Evolutionary conservation across 2,797 vertebrate species (phyloP).

Genomic region (Jordanella pulchra): DNA sequence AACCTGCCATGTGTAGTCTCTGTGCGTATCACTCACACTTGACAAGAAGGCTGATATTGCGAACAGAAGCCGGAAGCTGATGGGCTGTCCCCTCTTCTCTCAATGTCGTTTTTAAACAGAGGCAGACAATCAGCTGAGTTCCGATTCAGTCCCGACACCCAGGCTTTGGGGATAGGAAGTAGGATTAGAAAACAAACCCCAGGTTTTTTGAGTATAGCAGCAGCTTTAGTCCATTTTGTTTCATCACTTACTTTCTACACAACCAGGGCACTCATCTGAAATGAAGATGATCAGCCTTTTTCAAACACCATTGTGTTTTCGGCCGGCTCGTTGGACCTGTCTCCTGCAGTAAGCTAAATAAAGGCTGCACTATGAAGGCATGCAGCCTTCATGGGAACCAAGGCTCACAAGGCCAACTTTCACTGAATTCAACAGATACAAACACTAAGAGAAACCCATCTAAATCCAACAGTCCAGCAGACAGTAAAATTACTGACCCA

Average conservation of each 20-base stretch:
- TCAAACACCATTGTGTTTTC: conserved; percentile 65
- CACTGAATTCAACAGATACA: conserved; percentile 15
- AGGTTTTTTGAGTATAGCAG: conserved; percentile 66
- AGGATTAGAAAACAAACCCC: conserved; percentile 76
- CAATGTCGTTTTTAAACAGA: conserved; percentile 25
- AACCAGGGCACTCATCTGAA: conserved; percentile 73
- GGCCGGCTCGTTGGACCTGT: conserved; percentile 31
- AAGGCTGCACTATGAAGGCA: conserved; percentile 29
- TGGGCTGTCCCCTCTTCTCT: conserved; percentile 8
- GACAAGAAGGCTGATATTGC: conserved; percentile 29
- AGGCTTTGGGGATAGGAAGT: conserved; percentile 77
- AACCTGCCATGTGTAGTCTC: conserved; percentile 20
- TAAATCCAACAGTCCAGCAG: conserved; percentile 3
- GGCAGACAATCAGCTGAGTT: conserved; percentile 33
- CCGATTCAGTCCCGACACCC: conserved; percentile 65
- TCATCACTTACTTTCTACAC: conserved; percentile 67
- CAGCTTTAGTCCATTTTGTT: conserved; percentile 62
- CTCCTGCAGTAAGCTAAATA: conserved; percentile 29
- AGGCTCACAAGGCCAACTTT: conserved; percentile 21
- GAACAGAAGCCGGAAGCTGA: conserved; percentile 24
- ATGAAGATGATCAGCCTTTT: conserved; percentile 75
- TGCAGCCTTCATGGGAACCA: conserved; percentile 57
- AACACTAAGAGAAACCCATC: not conserved
- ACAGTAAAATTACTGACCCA: conserved; percentile 38
- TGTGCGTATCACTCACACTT: conserved; percentile 22